A percentile compares a stretch with the other conserved stretches of the same genome.
These are phyloP conservation scores for Sterrhoptilus dennistouni DNA, from an alignment of 2,113 vertebrate species.

Conservation along the genomic window DNA sequence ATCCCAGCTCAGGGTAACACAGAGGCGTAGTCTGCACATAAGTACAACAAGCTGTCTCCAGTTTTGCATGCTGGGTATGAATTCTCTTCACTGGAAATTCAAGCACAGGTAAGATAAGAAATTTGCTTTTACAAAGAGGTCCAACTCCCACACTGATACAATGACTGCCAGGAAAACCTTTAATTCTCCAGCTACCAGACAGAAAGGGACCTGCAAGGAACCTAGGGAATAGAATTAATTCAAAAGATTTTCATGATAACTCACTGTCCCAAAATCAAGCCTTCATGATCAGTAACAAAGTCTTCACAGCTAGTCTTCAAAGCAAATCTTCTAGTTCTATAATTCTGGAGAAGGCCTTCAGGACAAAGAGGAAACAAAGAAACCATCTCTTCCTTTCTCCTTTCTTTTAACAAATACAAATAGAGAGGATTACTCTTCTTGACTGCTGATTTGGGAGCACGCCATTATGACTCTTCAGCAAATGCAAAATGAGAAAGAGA, in stretches of 20 bases:
- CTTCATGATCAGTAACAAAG: not conserved
- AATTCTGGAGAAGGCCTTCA: not conserved
- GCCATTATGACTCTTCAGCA: not conserved
- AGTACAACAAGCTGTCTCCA: not conserved
- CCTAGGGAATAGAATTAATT: not conserved
- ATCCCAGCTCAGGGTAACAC: not conserved
- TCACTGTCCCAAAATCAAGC: not conserved
- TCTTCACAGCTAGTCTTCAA: not conserved
- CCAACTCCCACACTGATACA: not conserved
- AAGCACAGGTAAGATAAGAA: not conserved
- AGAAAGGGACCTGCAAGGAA: not conserved
- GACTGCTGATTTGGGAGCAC: not conserved
- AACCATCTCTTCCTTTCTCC: not conserved
- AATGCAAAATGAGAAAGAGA: constrained; percentile 21
- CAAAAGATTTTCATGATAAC: not conserved
- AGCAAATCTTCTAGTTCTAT: not conserved
- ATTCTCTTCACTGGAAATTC: not conserved
- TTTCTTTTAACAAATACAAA: not conserved
- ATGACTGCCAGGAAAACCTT: not conserved
- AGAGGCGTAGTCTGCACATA: not conserved
- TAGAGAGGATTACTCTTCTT: not conserved
- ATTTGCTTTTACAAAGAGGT: not conserved
- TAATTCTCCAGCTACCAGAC: not conserved
- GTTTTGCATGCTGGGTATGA: not conserved
- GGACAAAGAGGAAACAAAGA: not conserved